These are phyloP conservation scores for Ceyx cyanopectus DNA, from an alignment of 2,113 vertebrate species.

Conservation along the genomic window DNA sequence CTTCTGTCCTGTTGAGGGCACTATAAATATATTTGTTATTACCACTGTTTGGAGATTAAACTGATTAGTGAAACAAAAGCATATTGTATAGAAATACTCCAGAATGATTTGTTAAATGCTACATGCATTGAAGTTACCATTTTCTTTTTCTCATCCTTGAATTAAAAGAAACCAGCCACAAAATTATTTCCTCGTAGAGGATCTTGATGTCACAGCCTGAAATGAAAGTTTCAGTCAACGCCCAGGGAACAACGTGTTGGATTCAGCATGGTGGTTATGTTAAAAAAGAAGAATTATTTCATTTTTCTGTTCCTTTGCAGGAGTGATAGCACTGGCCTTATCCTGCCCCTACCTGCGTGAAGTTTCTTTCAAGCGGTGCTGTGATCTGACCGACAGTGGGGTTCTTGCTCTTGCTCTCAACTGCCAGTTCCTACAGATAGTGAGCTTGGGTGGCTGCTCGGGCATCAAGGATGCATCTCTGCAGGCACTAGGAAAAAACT, in stretches of 20 bases:
- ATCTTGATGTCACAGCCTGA: not conserved
- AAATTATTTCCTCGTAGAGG: not conserved
- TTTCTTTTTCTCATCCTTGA: not conserved
- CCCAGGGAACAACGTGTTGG: not conserved
- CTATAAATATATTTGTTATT: too few species aligned
- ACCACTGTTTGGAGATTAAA: too few species aligned
- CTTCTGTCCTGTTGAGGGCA: too few species aligned
- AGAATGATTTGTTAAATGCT: too few species aligned
- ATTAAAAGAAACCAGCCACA: not conserved
- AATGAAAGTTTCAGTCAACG: not conserved
- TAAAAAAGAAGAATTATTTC: not conserved
- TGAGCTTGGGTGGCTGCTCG: slow-evolving; percentile 79
- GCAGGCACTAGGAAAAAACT: slow-evolving; percentile 79
- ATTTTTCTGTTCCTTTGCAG: slow-evolving; percentile 59
- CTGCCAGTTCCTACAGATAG: slow-evolving; percentile 78
- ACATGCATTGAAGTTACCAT: too few species aligned
- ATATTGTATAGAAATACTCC: too few species aligned
- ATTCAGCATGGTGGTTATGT: not conserved
- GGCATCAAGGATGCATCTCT: slow-evolving; percentile 79
- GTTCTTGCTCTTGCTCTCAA: slow-evolving; percentile 78
- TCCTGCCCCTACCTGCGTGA: slow-evolving; percentile 78
- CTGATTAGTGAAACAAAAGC: too few species aligned
- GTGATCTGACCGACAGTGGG: slow-evolving; percentile 79
- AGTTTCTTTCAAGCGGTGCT: slow-evolving; percentile 78
- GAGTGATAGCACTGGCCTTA: slow-evolving; percentile 78